Base-by-base conservation (phyloP, 2,888 invertebrate genomes). In the Sialis lutaria region DNA sequence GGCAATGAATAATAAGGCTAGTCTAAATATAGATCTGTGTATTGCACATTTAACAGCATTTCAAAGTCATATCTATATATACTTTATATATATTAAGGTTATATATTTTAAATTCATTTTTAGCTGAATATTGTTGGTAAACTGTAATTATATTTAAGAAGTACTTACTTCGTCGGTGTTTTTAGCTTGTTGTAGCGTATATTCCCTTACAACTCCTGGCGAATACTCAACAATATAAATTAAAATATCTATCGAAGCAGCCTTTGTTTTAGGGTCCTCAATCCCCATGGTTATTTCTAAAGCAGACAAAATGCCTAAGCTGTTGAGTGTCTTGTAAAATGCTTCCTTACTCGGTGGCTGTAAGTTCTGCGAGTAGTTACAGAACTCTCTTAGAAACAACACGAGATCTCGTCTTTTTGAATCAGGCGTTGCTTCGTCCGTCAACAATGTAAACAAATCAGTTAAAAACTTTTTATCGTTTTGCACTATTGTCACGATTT, bases 151-250 rank as follows among this genome's bases (percentile, higher is more conserved):
- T 42, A 33, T 41, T 46, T 22, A 44, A 40, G 30, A 22, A 44
- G 30, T 37, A 58, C 72, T 70, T 70, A 88, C 89, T 74, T 89
- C 90, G 67, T 92, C 90, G 48, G 82, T 83, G 59, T 80, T 87
- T 62, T 79, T 82, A 52, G 87, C 83, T 65, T 97, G 96, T 61
- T 91, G 89, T 54, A 97, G 69, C 52, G 97, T 91, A 64, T 93
- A 96, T 62, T 98, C 98, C 57, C 98, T 76, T 46, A 98, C 91
- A 62, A 95, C 88, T 56, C 93, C 89, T 52, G 98, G 93, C 58
- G 92, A 96, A 72, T 89, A 96, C 67, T 99, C 98, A 52, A 98
- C 95, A 63, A 98, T 91, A 60, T 92, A 93, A 46, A 93, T 92
- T 58, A 99, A 77, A 64, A 98, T 93, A 66, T 99, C 98, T 64